Percentiles rank a stretch among this genome's conserved stretches.
These are phyloP conservation scores for Creontiades dilutus DNA, from an alignment of 2,888 invertebrate genomes.

Conservation along the genomic window DNA sequence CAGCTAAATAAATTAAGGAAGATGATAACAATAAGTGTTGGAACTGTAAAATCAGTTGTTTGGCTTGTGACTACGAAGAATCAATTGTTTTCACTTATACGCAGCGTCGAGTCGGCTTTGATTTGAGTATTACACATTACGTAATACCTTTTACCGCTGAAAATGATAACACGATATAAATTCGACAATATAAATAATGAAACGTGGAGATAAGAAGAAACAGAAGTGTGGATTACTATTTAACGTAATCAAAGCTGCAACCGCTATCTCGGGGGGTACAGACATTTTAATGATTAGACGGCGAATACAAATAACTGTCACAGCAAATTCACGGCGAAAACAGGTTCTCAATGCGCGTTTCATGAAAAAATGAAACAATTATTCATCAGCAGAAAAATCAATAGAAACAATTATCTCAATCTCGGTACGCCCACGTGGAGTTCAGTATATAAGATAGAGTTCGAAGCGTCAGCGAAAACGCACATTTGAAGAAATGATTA, in stretches of 20 bases:
- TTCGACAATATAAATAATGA: not conserved
- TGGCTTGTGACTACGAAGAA: no score
- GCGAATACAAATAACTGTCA: not conserved
- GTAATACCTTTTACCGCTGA: no score
- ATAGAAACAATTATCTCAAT: not conserved
- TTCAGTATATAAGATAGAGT: not conserved
- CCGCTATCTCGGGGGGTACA: not conserved
- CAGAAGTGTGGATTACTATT: not conserved
- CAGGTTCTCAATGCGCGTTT: not conserved
- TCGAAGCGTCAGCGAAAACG: not conserved
- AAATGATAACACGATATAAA: not conserved
- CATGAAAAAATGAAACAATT: not conserved
- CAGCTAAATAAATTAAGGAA: no score
- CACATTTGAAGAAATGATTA: constrained; percentile 9
- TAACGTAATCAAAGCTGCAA: not conserved
- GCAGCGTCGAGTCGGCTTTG: no score
- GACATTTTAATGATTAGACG: not conserved
- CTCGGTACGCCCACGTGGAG: not conserved
- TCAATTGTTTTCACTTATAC: no score
- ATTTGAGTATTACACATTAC: no score
- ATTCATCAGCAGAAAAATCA: constrained; percentile 17
- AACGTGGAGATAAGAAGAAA: not conserved
- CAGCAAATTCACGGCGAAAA: not conserved
- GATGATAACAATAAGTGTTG: no score
- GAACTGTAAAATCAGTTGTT: no score